Evolutionary conservation across 2,888 invertebrate species (phyloP), one percentile per base, ranked within the genome.

Genomic region (Anoplius nigerrimus): DNA sequence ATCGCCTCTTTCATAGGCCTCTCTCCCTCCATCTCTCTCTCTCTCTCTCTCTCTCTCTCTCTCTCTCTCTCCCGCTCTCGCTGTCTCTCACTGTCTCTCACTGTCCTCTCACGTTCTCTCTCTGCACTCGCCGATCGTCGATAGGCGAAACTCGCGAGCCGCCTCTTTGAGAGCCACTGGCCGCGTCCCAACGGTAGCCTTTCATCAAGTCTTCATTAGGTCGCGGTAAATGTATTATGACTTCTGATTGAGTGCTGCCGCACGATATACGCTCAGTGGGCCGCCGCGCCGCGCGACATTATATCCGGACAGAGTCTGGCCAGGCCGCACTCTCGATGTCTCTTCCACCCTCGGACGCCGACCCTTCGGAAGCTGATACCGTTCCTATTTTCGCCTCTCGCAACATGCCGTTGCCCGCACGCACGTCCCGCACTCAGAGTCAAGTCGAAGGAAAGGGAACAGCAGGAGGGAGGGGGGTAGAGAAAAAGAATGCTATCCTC

Each of bases 141-240:
- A 48, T 48, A 34, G 34, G 34, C 34, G 34, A 34, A 11, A 34
- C 11, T 6, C 34, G 34, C 34, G 34, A 6, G 11, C 34, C 6
- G 34, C 11, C 34, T 34, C 34, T 34, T 69, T 69, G 82, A 80
- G 82, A 77, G 78, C 74, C 84, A 64, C 82, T 82, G 85, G 45
- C 66, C 59, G 48, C 51, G 66, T 79, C 83, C 83, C 81, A 82
- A 74, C 77, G 81, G 79, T 71, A 74, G 86, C 85, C 86, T 87
- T 88, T 88, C 89, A 88, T 89, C 87, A 88, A 83, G 86, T 86
- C 88, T 89, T 88, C 87, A 87, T 89, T 88, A 89, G 85, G 83
- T 84, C 81, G 79, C 78, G 84, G 85, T 89, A 89, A 89, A 89
- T 89, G 87, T 88, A 89, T 89, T 89, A 89, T 88, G 88, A 88